Evolutionary conservation across 1,140 invertebrate genomes (phyloP), one percentile per base, ranked within the genome.

Genomic region (Gryon sp.): DNA sequence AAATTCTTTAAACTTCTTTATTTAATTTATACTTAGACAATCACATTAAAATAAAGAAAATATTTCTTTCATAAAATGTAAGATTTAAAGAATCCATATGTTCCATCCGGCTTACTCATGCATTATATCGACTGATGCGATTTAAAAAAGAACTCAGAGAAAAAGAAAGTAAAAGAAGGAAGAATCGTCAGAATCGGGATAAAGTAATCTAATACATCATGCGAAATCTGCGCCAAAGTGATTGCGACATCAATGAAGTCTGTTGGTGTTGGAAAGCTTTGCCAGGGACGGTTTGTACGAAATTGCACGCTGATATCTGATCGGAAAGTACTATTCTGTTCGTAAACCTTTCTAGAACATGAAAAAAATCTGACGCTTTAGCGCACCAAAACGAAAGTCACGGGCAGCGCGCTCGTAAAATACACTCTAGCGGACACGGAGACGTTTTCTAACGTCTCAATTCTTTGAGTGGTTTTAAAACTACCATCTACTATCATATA

Each of bases 381-480:
- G 41, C 68, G 73, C 72, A 78, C 82, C 78, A 80, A 80, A 83
- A 69, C 78, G 82, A 79, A 83, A 83, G 70, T 53, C 76, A 75
- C 50, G 73, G 76, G 41, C 69, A 48, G 69, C 50, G 63, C 50
- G 43, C 57, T 76, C 68, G 73, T 83, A 82, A 83, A 82, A 80
- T 78, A 79, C 68, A 65, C 45, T 34, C n/a, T n/a, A n/a, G n/a
- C n/a, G n/a, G n/a, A n/a, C 68, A 43, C 72, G 52, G 50, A 77
- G 75, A 65, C 24, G 48, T 75, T 60, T 73, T 41, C 45, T n/a
- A 73, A 60, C 45, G 52, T 34, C 65, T 62, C 53, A 50, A 62
- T 62, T 72, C 60, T 52, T 73, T 26, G 60, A 45, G 16, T 26
- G 28, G 40, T 63, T 77, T 68, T 68, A 66, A 50, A 55, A 53